Conservation (phyloP, 2,797 vertebrate species). For the Oryzias sinensis region DNA sequence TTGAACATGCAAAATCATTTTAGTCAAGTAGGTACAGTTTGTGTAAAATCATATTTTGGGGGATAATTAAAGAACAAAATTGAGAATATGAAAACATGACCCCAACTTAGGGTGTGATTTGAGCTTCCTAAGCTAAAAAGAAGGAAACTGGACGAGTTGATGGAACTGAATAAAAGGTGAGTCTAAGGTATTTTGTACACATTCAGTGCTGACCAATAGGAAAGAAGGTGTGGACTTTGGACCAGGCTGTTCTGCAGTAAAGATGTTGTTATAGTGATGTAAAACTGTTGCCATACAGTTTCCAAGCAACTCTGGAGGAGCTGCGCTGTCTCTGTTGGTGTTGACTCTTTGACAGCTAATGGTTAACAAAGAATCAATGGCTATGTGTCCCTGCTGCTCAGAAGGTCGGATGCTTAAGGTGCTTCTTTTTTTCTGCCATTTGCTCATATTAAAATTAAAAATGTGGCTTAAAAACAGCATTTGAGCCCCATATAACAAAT, state of each 20-base stretch:
- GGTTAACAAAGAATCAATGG: slow-evolving; percentile 57
- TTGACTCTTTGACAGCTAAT: slow-evolving; percentile 47
- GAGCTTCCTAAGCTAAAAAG: neutral
- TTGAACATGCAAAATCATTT: too few relatives aligned
- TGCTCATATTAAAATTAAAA: too few relatives aligned
- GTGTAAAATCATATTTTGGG: too few relatives aligned
- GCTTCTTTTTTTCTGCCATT: neutral
- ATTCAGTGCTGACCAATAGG: slow-evolving; percentile 7
- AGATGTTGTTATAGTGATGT: slow-evolving; percentile 35
- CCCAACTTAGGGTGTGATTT: too few relatives aligned
- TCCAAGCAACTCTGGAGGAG: slow-evolving; percentile 45
- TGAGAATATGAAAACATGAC: too few relatives aligned
- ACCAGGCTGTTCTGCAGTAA: slow-evolving; percentile 10
- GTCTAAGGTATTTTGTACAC: neutral
- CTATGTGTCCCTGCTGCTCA: slow-evolving; percentile 4
- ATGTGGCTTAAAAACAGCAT: too few relatives aligned
- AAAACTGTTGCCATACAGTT: slow-evolving; percentile 36
- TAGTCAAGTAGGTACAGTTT: neutral
- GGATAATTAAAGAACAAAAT: too few relatives aligned
- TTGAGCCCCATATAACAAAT: too few relatives aligned
- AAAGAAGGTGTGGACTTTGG: slow-evolving; percentile 43
- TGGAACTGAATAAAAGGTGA: neutral
- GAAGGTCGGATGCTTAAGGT: neutral
- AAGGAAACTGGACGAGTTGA: neutral
- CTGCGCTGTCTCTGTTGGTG: slow-evolving; percentile 14